These are phyloP conservation scores for Pipa parva DNA, from an alignment of 2,113 vertebrate species.

Conservation along the genomic window DNA sequence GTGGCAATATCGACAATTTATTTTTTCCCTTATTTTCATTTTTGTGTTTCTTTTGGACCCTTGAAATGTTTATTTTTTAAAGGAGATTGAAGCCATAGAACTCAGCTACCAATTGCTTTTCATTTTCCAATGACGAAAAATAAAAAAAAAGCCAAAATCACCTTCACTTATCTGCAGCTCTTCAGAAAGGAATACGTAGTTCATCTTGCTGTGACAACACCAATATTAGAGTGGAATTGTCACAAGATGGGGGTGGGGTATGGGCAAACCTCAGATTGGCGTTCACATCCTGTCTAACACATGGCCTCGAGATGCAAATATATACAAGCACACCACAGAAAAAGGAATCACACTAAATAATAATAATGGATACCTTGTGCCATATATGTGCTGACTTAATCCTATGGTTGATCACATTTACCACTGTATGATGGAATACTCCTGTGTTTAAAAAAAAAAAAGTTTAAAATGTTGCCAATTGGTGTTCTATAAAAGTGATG, in stretches of 20 bases:
- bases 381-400: slow-evolving; percentile 46
- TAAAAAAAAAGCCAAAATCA: slow-evolving; percentile 62
- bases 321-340: not conserved
- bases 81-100: slow-evolving; percentile 99
- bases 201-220: slow-evolving; percentile 53
- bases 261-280: not conserved
- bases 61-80: slow-evolving; percentile 79
- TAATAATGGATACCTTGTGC: slow-evolving; percentile 45
- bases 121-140: slow-evolving; percentile 65
- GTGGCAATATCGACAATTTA: slow-evolving; percentile 99
- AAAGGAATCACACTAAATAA: not conserved
- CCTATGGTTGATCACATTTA: slow-evolving; percentile 36
- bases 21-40: slow-evolving; percentile 57
- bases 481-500: slow-evolving; percentile 48
- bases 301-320: not conserved
- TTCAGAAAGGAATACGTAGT: slow-evolving; percentile 58
- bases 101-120: slow-evolving; percentile 78
- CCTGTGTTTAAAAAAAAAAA: slow-evolving; percentile 29
- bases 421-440: slow-evolving; percentile 38
- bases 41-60: slow-evolving; percentile 56
- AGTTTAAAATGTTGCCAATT: slow-evolving; percentile 42
- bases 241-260: not conserved
- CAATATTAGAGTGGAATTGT: not conserved
- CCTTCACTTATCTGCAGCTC: slow-evolving; percentile 65
- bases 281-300: not conserved